A percentile compares a stretch with the other conserved stretches of the same genome.
Evolutionary conservation across 2,888 invertebrate species (phyloP).

Genomic region (Callosobruchus maculatus): DNA sequence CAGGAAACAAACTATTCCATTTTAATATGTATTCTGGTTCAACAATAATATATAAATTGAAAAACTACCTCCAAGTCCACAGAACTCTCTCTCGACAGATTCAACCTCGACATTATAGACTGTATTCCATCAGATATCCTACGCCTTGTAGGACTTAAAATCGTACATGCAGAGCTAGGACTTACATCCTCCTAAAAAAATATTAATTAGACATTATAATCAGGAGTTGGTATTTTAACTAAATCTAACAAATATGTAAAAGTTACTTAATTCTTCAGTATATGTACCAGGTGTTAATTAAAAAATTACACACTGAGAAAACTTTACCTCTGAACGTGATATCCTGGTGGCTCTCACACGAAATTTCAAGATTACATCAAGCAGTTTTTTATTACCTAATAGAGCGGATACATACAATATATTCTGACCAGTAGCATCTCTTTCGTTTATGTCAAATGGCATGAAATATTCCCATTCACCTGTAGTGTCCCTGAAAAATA

Average conservation of each 20-base stretch:
- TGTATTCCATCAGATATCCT: constrained; percentile 86
- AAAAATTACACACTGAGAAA: no score
- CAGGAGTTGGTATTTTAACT: no score
- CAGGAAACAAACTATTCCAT: no score
- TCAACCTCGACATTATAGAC: constrained; percentile 80
- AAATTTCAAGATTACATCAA: constrained; percentile 72
- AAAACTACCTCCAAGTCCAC: constrained; percentile 39
- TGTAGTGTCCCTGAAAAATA: constrained; percentile 53
- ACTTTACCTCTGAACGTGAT: constrained; percentile 33
- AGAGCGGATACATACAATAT: constrained; percentile 87
- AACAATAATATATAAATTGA: background rate
- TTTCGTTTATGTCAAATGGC: constrained; percentile 90
- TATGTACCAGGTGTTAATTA: no score
- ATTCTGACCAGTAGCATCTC: constrained; percentile 86
- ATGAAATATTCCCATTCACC: constrained; percentile 79
- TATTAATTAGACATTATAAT: background rate
- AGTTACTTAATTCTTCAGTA: no score
- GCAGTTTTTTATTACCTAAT: constrained; percentile 74
- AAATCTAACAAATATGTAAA: no score
- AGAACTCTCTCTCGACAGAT: constrained; percentile 57
- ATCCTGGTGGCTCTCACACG: constrained; percentile 57
- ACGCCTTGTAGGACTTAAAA: constrained; percentile 59
- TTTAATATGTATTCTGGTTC: no score
- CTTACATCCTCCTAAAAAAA: constrained; percentile 39
- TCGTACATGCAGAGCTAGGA: constrained; percentile 36